These are phyloP conservation scores for Drosophila histrio DNA, from an alignment of 2,888 invertebrate genomes.

Conservation along the genomic window DNA sequence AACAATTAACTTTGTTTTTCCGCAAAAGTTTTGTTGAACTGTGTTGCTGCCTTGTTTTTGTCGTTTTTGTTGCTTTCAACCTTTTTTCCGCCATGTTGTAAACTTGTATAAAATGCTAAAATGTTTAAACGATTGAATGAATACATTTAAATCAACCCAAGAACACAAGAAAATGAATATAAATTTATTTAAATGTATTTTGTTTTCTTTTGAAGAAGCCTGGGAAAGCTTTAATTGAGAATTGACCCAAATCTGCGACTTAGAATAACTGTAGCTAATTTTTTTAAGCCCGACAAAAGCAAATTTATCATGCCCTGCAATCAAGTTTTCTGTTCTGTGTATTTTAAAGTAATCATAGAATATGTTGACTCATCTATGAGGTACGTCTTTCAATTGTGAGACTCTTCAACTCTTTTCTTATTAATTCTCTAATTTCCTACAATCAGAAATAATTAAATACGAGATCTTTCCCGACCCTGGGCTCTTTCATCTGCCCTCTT, in stretches of 20 bases:
- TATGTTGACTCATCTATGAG: conserved; percentile 35
- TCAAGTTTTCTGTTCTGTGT: conserved; percentile 1
- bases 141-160: conserved; percentile 45
- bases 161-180: not conserved
- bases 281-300: conserved; percentile 22
- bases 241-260: conserved; percentile 27
- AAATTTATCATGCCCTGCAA: conserved; percentile 21
- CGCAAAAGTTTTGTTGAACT: conserved; percentile 27
- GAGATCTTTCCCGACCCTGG: not conserved
- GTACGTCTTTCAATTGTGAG: not conserved
- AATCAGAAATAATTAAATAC: not conserved
- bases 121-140: conserved; percentile 27
- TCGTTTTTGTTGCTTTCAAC: conserved; percentile 2
- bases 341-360: conserved; percentile 16
- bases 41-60: conserved; percentile 11
- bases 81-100: conserved; percentile 24
- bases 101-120: conserved; percentile 14
- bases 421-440: not conserved
- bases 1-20: conserved; percentile 69
- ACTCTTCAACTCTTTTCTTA: not conserved
- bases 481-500: not conserved
- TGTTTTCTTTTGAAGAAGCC: conserved; percentile 2
- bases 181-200: conserved; percentile 14
- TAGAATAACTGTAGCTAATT: conserved; percentile 21
- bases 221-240: conserved; percentile 38